Evolutionary conservation across 2,797 vertebrate genomes (phyloP).

Genomic region (Salmo trutta): DNA sequence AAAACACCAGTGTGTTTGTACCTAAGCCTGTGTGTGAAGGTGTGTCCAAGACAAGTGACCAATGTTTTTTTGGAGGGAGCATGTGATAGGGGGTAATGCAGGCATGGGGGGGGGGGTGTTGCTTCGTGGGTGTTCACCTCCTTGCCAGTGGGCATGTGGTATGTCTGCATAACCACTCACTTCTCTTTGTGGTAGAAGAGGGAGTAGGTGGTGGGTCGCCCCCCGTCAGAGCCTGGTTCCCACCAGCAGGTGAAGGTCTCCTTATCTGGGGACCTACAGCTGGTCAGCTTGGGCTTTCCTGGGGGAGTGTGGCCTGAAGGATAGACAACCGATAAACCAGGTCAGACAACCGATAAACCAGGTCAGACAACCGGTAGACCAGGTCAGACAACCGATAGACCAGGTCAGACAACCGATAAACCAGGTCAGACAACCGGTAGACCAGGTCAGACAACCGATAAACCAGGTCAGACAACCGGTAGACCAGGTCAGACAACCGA

Average conservation of each 20-base stretch:
- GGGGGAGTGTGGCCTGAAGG: conserved; percentile 71
- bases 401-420: too few relatives aligned
- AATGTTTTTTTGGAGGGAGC: neutral
- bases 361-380: too few relatives aligned
- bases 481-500: neutral
- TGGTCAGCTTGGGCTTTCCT: conserved; percentile 80
- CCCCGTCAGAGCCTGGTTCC: conserved; percentile 83
- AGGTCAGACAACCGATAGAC: too few relatives aligned
- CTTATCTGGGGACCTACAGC: conserved; percentile 89
- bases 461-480: too few relatives aligned
- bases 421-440: too few relatives aligned
- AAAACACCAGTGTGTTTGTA: neutral
- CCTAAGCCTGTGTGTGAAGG: neutral
- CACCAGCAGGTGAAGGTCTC: conserved; percentile 97
- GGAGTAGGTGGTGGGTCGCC: conserved; percentile 82
- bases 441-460: too few relatives aligned
- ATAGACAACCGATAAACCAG: neutral
- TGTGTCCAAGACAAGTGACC: neutral
- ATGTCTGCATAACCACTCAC: conserved; percentile 66
- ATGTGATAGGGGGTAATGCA: neutral
- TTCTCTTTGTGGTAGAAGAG: conserved; percentile 86
- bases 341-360: too few relatives aligned
- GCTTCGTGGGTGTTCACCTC: neutral
- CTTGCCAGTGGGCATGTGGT: too few relatives aligned
- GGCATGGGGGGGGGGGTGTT: neutral